These are phyloP conservation scores for Umimayanthus kanabou DNA, from an alignment of 92 coral and sea anemone species.

Conservation along the genomic window DNA sequence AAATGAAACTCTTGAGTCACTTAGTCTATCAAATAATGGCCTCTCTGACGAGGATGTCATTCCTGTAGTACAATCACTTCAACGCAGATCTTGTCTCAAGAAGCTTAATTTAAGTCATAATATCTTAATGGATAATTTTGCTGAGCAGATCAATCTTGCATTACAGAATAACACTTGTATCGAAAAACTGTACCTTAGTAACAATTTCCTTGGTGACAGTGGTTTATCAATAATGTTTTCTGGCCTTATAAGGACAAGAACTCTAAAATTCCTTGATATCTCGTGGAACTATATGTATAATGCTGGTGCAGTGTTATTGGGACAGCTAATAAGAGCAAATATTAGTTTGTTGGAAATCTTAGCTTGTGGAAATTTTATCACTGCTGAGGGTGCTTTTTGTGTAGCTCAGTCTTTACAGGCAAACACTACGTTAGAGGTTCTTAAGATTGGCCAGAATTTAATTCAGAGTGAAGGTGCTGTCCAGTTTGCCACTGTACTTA, in stretches of 20 bases:
- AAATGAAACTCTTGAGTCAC: slow-evolving; percentile 54
- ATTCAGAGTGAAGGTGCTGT: slow-evolving; percentile 78
- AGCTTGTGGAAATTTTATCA: slow-evolving; percentile 82
- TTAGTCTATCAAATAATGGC: slow-evolving; percentile 69
- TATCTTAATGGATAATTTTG: slow-evolving; percentile 70
- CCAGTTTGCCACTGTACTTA: slow-evolving; percentile 49
- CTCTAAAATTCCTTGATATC: slow-evolving; percentile 73
- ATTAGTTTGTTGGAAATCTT: slow-evolving; percentile 60
- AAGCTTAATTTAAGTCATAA: slow-evolving; percentile 75
- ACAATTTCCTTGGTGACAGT: slow-evolving; percentile 70
- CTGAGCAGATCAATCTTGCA: slow-evolving; percentile 44
- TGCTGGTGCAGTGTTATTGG: slow-evolving; percentile 69
- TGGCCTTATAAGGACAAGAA: slow-evolving; percentile 58
- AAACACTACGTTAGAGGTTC: slow-evolving; percentile 58
- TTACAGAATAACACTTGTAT: slow-evolving; percentile 52
- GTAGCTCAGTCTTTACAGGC: slow-evolving; percentile 67
- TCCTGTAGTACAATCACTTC: slow-evolving; percentile 45
- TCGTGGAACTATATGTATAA: slow-evolving; percentile 93
- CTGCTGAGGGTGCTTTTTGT: slow-evolving; percentile 69
- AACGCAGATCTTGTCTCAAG: slow-evolving; percentile 46
- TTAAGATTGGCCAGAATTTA: slow-evolving; percentile 81
- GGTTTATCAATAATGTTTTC: slow-evolving; percentile 69
- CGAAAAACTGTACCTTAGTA: slow-evolving; percentile 64
- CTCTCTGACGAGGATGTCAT: slow-evolving; percentile 67
- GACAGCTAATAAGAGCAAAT: slow-evolving; percentile 58